Conservation (phyloP, 2,797 vertebrate species). For the Manis pentadactyla region DNA sequence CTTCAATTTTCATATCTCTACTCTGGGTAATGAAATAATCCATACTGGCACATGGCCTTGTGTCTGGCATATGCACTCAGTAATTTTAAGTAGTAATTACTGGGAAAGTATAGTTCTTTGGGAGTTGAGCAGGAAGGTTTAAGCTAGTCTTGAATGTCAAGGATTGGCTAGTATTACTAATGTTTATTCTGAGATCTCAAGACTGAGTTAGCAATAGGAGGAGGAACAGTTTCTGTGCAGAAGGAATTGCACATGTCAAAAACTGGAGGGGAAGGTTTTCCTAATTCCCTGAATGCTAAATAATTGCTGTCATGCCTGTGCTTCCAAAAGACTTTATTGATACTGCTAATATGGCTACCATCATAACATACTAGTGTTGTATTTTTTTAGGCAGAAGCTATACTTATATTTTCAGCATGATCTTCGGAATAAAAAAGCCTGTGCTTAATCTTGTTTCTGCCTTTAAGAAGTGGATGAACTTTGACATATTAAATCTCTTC, state of each 20-base stretch:
- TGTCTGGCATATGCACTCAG: background rate
- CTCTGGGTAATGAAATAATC: background rate
- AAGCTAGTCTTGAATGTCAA: background rate
- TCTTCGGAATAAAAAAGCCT: background rate
- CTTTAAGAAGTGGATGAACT: background rate
- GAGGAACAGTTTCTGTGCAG: background rate
- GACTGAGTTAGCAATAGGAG: background rate
- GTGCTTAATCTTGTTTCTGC: background rate
- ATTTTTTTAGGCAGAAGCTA: background rate
- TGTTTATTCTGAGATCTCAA: background rate
- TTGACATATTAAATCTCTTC: background rate
- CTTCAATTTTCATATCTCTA: background rate
- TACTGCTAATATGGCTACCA: background rate
- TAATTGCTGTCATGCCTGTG: background rate
- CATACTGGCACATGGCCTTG: accelerated
- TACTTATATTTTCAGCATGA: background rate
- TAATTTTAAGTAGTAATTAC: background rate
- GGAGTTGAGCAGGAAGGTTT: background rate
- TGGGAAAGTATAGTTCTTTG: background rate
- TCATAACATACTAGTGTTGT: background rate
- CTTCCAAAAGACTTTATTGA: background rate
- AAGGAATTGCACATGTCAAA: background rate
- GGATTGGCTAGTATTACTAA: background rate
- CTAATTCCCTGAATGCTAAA: background rate
- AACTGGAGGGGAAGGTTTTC: background rate